These are phyloP conservation scores for Cydia splendana DNA, from an alignment of 1,140 invertebrate genomes.

Conservation along the genomic window DNA sequence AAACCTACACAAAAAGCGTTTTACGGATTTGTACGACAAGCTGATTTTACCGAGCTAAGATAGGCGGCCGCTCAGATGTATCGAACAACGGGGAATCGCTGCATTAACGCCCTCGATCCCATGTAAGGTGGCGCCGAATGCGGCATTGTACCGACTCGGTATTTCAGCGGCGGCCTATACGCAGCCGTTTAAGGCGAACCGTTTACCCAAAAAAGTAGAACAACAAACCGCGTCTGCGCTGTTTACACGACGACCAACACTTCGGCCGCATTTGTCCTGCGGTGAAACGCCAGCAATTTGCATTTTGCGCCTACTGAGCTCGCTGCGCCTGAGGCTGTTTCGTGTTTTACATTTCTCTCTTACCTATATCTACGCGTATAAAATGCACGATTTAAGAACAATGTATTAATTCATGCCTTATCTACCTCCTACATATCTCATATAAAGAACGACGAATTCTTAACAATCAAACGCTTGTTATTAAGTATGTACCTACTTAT, in stretches of 20 bases:
- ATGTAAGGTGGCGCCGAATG: slow-evolving; percentile 62
- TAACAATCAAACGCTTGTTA: neutral
- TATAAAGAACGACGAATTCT: neutral
- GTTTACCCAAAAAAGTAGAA: slow-evolving; percentile 78
- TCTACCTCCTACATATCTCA: neutral
- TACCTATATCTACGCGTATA: slow-evolving; percentile 32
- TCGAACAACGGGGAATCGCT: slow-evolving; percentile 55
- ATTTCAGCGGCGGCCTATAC: slow-evolving; percentile 72
- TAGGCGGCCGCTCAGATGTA: slow-evolving; percentile 54
- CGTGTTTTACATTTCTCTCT: slow-evolving; percentile 62
- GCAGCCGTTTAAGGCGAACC: slow-evolving; percentile 68
- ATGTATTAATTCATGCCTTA: slow-evolving; percentile 1
- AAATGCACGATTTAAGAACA: slow-evolving; percentile 30
- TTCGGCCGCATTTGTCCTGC: slow-evolving; percentile 68
- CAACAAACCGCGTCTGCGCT: slow-evolving; percentile 66
- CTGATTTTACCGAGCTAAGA: slow-evolving; percentile 56
- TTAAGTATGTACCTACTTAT: neutral
- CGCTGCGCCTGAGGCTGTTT: slow-evolving; percentile 41
- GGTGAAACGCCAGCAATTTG: slow-evolving; percentile 73
- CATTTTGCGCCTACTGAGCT: slow-evolving; percentile 71
- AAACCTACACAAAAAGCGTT: slow-evolving; percentile 41
- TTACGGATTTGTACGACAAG: slow-evolving; percentile 48
- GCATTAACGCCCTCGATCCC: slow-evolving; percentile 58
- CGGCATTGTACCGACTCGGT: slow-evolving; percentile 66
- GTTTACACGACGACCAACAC: slow-evolving; percentile 75